phyloP scores from a whole-genome alignment of 2,797 vertebrate genomes.

The Moxostoma hubbsi region DNA sequence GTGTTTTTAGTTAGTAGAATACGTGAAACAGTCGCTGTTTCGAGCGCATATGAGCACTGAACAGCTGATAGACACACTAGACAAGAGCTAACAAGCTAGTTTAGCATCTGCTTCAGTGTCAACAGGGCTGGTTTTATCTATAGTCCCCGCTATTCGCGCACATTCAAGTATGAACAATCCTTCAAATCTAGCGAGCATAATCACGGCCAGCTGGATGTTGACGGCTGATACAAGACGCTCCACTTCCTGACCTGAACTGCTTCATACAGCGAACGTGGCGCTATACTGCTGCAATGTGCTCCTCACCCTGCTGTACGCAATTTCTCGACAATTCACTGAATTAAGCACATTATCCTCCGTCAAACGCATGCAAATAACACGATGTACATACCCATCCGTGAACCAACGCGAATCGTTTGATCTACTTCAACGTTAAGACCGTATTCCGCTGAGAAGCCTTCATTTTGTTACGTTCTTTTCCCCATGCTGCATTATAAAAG shows the following conservation, averaged over 20 bases:
- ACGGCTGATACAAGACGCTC: not conserved
- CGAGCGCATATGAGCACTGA: too few species aligned
- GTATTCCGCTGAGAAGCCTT: slow-evolving; percentile 62
- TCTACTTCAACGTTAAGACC: slow-evolving; percentile 42
- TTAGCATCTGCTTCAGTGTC: slow-evolving; percentile 19
- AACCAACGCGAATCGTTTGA: slow-evolving; percentile 57
- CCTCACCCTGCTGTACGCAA: not conserved
- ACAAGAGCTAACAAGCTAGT: not conserved
- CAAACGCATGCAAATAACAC: not conserved
- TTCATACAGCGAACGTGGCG: slow-evolving; percentile 68
- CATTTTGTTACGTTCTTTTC: slow-evolving; percentile 74
- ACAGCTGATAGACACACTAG: slow-evolving; percentile 14
- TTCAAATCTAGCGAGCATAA: too few species aligned
- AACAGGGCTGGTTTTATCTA: not conserved
- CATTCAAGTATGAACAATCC: not conserved
- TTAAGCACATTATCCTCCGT: too few species aligned
- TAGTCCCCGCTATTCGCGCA: not conserved
- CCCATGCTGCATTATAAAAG: slow-evolving; percentile 84
- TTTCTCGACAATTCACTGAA: not conserved
- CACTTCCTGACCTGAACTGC: slow-evolving; percentile 1
- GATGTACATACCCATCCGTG: slow-evolving; percentile 43
- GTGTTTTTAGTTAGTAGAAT: not conserved
- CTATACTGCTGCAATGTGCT: slow-evolving; percentile 70
- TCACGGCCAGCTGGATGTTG: not conserved
- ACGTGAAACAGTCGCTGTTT: not conserved